Percentiles rank a stretch among this genome's conserved stretches.
Conservation (phyloP, 1,140 invertebrate genomes). For the Penaeus japonicus region DNA sequence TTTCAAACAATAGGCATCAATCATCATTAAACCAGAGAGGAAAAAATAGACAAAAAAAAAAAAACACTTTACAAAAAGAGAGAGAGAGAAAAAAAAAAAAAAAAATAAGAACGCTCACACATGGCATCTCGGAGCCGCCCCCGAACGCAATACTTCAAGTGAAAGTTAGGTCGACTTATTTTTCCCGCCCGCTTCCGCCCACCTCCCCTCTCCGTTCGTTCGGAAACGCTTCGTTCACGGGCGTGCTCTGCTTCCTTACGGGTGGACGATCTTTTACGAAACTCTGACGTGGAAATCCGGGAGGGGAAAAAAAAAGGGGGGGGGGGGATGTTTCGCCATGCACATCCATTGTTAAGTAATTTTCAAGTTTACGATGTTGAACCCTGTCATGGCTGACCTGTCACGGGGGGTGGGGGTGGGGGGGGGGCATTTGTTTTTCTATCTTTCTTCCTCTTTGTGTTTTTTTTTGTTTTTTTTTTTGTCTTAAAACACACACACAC, state of each 20-base stretch:
- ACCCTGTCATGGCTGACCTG: background rate
- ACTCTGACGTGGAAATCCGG: background rate
- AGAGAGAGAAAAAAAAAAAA: no score
- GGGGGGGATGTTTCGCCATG: background rate
- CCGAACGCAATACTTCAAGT: conserved; percentile 39
- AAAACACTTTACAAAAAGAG: no score
- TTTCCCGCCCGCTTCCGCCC: conserved; percentile 19
- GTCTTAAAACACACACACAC: no score
- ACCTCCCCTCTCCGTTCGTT: background rate
- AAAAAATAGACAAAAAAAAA: no score
- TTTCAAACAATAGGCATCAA: no score
- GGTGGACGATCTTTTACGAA: no score
- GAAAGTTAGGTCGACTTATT: conserved; percentile 28
- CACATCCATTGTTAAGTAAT: conserved; percentile 36
- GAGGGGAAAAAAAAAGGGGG: background rate
- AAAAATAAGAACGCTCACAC: background rate
- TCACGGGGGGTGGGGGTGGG: background rate
- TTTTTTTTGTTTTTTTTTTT: background rate
- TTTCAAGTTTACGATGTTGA: conserved; percentile 37
- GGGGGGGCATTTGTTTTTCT: background rate
- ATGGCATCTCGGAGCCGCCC: background rate
- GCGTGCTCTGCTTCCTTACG: no score
- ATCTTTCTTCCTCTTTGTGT: background rate
- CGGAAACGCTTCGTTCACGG: no score
- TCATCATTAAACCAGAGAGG: no score